phyloP scores from a whole-genome alignment of 1,140 invertebrate species.

The Parapsyche elsis region DNA sequence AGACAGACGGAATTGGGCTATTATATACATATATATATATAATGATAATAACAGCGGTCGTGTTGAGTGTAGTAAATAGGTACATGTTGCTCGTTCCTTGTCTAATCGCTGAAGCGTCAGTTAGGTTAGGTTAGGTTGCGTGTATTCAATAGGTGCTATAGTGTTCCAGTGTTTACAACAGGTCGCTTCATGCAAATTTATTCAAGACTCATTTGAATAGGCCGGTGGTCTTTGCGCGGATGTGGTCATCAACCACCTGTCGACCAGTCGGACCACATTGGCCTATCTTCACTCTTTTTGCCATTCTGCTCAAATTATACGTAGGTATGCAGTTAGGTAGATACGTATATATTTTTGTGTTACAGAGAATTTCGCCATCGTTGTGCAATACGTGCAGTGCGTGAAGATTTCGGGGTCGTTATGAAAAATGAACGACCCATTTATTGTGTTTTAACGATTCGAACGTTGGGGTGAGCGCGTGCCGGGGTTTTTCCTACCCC shows the following conservation, averaged over 20 bases:
- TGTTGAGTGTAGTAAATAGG: too few relatives aligned
- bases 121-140: too few relatives aligned
- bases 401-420: background rate
- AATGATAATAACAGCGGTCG: too few relatives aligned
- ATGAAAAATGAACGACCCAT: conserved; percentile 11
- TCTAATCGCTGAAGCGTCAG: too few relatives aligned
- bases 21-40: too few relatives aligned
- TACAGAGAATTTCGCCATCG: too few relatives aligned
- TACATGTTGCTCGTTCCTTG: too few relatives aligned
- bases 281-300: too few relatives aligned
- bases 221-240: background rate
- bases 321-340: too few relatives aligned
- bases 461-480: background rate
- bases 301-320: too few relatives aligned
- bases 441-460: conserved; percentile 4
- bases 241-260: conserved; percentile 12
- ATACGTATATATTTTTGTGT: too few relatives aligned
- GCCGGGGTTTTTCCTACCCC: background rate
- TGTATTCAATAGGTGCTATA: background rate
- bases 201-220: background rate
- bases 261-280: background rate
- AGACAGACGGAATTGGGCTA: too few relatives aligned
- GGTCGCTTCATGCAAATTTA: background rate
- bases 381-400: conserved; percentile 2
- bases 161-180: background rate